A percentile compares a stretch with the other conserved stretches of the same genome.
These are phyloP conservation scores for Drosophila kurseongensis DNA, from an alignment of 1,140 invertebrate genomes.

Conservation along the genomic window DNA sequence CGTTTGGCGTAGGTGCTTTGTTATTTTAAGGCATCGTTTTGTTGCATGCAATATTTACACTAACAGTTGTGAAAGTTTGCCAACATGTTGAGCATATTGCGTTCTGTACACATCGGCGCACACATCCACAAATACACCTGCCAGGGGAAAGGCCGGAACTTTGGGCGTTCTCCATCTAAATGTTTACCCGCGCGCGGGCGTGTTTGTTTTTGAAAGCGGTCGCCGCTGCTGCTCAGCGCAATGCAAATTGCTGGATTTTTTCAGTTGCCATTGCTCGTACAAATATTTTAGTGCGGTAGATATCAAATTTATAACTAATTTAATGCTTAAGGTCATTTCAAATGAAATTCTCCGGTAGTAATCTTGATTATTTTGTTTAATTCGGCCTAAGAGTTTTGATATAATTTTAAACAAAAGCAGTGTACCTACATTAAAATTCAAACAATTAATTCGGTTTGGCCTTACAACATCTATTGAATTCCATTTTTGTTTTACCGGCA, in stretches of 20 bases:
- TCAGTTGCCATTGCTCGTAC: background rate
- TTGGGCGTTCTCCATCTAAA: conserved; percentile 25
- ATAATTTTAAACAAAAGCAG: no score
- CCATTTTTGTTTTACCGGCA: no score
- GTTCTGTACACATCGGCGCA: conserved; percentile 46
- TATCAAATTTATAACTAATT: conserved; percentile 2
- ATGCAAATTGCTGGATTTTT: conserved; percentile 42
- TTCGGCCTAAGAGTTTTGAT: no score
- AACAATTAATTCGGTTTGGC: no score
- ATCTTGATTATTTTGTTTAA: no score
- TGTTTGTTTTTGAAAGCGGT: conserved; percentile 42
- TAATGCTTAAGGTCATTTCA: background rate
- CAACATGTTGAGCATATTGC: conserved; percentile 74
- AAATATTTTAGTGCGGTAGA: conserved; percentile 11
- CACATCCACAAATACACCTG: conserved; percentile 33
- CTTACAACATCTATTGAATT: no score
- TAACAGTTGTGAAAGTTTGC: conserved; percentile 66
- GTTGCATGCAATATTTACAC: conserved; percentile 58
- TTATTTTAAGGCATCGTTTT: conserved; percentile 58
- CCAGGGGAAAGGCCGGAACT: conserved; percentile 10
- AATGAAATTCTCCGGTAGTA: background rate
- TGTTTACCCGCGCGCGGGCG: conserved; percentile 41
- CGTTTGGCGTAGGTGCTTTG: conserved; percentile 29
- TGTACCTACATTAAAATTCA: no score
- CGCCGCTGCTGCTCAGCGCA: conserved; percentile 8